phyloP scores from a whole-genome alignment of 2,888 invertebrate genomes.

The Osmoderma eremita region DNA sequence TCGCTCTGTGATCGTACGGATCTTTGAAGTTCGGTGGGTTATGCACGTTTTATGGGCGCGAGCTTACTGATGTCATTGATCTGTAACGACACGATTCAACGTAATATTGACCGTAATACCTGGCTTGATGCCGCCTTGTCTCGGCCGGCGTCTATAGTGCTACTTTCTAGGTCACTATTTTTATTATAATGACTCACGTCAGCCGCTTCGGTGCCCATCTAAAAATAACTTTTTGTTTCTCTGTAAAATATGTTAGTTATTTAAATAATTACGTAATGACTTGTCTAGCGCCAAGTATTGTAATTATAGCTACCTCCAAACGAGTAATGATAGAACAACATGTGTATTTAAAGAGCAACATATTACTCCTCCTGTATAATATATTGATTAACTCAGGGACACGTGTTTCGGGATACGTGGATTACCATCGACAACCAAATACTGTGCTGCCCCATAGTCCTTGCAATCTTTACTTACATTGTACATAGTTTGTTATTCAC shows the following conservation, averaged over 20 bases:
- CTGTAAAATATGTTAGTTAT: background rate
- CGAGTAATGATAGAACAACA: too few species aligned
- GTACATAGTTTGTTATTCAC: too few species aligned
- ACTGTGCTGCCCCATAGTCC: too few species aligned
- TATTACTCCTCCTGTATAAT: too few species aligned
- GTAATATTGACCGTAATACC: slow-evolving; percentile 31
- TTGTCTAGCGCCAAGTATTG: too few species aligned
- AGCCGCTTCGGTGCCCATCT: slow-evolving; percentile 4
- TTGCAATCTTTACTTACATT: too few species aligned
- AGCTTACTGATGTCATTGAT: slow-evolving; percentile 34
- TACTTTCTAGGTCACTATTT: slow-evolving; percentile 35
- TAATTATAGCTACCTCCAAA: too few species aligned
- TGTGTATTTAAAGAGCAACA: too few species aligned
- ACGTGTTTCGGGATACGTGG: too few species aligned
- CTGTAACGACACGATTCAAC: slow-evolving; percentile 21
- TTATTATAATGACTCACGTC: slow-evolving; percentile 34
- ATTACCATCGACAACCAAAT: too few species aligned
- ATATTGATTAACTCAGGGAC: too few species aligned
- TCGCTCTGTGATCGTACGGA: slow-evolving; percentile 10
- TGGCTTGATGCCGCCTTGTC: slow-evolving; percentile 21
- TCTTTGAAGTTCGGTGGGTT: slow-evolving; percentile 18
- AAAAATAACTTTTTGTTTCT: slow-evolving; percentile 16
- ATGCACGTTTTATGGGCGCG: slow-evolving; percentile 4
- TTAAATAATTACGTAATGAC: too few species aligned
- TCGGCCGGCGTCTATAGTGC: slow-evolving; percentile 1